Base-by-base conservation (phyloP, 2,797 vertebrate species). In the Psittacula echo region DNA sequence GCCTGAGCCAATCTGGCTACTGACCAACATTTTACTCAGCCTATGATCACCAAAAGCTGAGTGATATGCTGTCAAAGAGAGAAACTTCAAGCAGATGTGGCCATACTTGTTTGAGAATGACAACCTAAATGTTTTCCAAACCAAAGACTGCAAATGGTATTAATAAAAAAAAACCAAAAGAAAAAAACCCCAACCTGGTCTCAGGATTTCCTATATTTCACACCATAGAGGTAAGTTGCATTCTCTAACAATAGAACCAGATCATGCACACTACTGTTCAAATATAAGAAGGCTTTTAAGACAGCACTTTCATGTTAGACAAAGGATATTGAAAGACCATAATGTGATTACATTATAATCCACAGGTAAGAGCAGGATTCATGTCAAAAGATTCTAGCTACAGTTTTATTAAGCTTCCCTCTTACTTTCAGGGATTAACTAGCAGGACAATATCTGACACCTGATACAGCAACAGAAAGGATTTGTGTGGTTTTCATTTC, bases 261-360 rank as follows among this genome's bases (percentile, higher is more conserved):
- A 19, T 8, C 58, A n/a, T 10, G 14, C 29, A 41, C 39, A 9
- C 11, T 41, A 14, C 18, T 3, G 10, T 79, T 95, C 32, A 86
- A 78, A 86, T 85, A 74, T 56, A 81, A 62, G 64, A 82, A 60
- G 32, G 48, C 22, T 74, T 95, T 87, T 82, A 82, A 87, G 29
- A 22, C 26, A 67, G 47, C 29, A 22, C 20, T 90, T 92, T 92
- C 58, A 41, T 66, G 41, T 93, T 92, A 93, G 88, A 94, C 94
- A 96, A 95, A 90, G 70, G 53, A 61, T 85, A 80, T 74, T 89
- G 77, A 91, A 94, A 93, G 44, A 64, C 66, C 68, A 74, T 88
- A 92, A 94, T 96, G 88, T 83, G 89, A 95, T 96, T 95, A 96
- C 87, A 77, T 89, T 87, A 60, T 96, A 96, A 96, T 96, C 87